phyloP scores from a whole-genome alignment of 2,797 vertebrate genomes.

The Sebastes reedi region DNA sequence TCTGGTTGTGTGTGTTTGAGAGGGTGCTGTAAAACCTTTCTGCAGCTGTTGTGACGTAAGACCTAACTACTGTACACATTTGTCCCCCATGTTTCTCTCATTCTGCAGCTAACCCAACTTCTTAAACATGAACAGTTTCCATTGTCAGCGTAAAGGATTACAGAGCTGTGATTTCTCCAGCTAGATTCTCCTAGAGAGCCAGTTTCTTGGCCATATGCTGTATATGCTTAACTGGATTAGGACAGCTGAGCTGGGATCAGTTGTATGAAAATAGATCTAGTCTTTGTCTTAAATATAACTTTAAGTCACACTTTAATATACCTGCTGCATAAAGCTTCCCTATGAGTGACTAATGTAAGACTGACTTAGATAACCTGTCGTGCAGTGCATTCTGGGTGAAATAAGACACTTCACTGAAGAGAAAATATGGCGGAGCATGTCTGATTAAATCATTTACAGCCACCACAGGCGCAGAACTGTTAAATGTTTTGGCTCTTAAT shows the following conservation, averaged over 20 bases:
- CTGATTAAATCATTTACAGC: background rate
- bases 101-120: background rate
- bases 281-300: too few relatives aligned
- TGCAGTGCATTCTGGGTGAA: too few relatives aligned
- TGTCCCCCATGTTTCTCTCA: background rate
- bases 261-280: too few relatives aligned
- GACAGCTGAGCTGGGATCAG: too few relatives aligned
- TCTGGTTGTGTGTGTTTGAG: background rate
- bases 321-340: too few relatives aligned
- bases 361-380: too few relatives aligned
- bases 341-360: too few relatives aligned
- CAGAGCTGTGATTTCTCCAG: background rate
- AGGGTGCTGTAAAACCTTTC: background rate
- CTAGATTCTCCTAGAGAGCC: background rate
- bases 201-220: background rate
- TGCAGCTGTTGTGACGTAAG: conserved; percentile 6
- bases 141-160: background rate
- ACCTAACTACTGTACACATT: background rate
- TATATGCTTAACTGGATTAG: background rate
- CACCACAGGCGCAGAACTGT: background rate
- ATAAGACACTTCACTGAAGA: too few relatives aligned
- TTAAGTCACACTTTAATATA: too few relatives aligned
- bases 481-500: background rate
- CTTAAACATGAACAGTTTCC: background rate
- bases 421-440: too few relatives aligned